A percentile compares a stretch with the other conserved stretches of the same genome.
Conservation (phyloP, 2,113 vertebrate species). For the Alectura lathami region DNA sequence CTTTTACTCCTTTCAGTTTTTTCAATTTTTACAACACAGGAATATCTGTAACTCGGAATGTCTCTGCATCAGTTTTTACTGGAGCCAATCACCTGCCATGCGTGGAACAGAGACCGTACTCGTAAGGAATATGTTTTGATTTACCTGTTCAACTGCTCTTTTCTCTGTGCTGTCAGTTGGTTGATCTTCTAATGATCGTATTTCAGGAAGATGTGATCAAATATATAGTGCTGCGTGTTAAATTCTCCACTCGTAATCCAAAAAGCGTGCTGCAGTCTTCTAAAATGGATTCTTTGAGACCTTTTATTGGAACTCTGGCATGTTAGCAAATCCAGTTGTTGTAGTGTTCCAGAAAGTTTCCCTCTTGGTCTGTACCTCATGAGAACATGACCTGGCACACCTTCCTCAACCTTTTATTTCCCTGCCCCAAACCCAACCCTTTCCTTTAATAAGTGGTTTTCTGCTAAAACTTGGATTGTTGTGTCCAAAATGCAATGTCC, state of each 20-base stretch:
- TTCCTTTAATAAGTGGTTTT: background rate
- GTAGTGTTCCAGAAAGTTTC: background rate
- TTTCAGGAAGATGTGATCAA: background rate
- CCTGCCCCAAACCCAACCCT: background rate
- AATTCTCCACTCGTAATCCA: background rate
- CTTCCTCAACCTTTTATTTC: background rate
- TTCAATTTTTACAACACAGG: constrained; percentile 54
- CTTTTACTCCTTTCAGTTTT: constrained; percentile 62
- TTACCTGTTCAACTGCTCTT: background rate
- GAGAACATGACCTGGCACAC: background rate
- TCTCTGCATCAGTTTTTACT: constrained; percentile 97
- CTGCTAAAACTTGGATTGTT: background rate
- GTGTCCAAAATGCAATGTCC: background rate
- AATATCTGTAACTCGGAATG: constrained; percentile 81
- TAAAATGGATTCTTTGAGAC: background rate
- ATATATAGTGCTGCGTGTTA: rapidly evolving
- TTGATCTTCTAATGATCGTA: rapidly evolving
- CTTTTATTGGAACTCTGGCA: background rate
- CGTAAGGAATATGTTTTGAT: constrained; percentile 78
- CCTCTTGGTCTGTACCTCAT: background rate
- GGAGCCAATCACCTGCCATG: constrained; percentile 98
- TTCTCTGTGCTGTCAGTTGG: background rate
- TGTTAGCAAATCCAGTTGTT: background rate
- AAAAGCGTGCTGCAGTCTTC: rapidly evolving
- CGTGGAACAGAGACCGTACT: constrained; percentile 96